These are phyloP conservation scores for Thecophora atra DNA, from an alignment of 2,888 invertebrate genomes.

Conservation along the genomic window DNA sequence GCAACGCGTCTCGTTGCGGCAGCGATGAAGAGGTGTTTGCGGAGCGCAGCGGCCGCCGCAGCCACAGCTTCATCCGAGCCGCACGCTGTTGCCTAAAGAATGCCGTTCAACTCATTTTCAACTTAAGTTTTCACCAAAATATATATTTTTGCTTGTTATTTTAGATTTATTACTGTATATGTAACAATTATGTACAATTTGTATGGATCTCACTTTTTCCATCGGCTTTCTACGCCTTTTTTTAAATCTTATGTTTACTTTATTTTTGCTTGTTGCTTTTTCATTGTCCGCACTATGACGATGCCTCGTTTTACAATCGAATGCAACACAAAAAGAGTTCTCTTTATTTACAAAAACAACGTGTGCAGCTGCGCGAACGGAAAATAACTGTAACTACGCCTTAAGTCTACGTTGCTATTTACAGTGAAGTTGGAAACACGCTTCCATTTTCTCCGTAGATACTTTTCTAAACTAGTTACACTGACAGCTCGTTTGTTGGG, in stretches of 20 bases:
- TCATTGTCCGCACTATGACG: no score
- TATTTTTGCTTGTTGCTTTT: no score
- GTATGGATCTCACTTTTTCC: slow-evolving; percentile 7
- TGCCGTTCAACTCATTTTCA: slow-evolving; percentile 19
- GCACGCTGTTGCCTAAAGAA: slow-evolving; percentile 33
- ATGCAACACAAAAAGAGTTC: slow-evolving; percentile 2
- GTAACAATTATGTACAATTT: slow-evolving; percentile 20
- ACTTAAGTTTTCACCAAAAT: slow-evolving; percentile 31
- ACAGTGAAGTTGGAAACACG: neutral
- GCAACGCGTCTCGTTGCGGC: slow-evolving; percentile 26
- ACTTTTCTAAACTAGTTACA: slow-evolving; percentile 33
- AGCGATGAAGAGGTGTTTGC: neutral
- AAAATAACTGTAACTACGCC: neutral
- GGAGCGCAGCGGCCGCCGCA: neutral
- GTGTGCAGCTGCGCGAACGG: neutral
- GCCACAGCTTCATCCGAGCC: neutral
- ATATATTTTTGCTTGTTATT: slow-evolving; percentile 20
- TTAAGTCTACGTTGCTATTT: slow-evolving; percentile 26
- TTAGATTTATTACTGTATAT: slow-evolving; percentile 18
- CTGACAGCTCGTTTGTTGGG: slow-evolving; percentile 37
- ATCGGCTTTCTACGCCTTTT: neutral
- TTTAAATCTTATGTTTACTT: neutral
- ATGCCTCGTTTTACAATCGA: slow-evolving; percentile 20
- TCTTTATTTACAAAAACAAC: slow-evolving; percentile 24
- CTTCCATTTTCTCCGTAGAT: no score